phyloP scores from a whole-genome alignment of 1,140 invertebrate genomes.

The Vollenhovia emeryi region DNA sequence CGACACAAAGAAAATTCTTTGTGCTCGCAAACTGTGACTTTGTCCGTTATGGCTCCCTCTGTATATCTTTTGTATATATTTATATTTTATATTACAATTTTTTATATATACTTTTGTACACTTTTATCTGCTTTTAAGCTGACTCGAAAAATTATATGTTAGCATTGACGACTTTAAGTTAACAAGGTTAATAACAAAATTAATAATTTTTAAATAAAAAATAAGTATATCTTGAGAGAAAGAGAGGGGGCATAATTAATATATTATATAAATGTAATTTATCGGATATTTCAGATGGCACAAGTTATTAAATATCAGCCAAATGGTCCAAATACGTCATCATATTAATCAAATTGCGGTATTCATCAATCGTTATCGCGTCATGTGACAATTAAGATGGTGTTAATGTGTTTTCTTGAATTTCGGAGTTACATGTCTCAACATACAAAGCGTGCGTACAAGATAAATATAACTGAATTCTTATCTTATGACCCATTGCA shows the following conservation, averaged over 20 bases:
- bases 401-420: neutral
- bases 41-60: no score
- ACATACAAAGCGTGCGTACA: neutral
- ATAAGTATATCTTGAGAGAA: neutral
- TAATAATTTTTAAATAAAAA: neutral
- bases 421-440: neutral
- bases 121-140: no score
- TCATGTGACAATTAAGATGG: neutral
- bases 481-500: conserved; percentile 11
- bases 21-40: no score
- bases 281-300: neutral
- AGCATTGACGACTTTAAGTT: neutral
- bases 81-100: no score
- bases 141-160: neutral
- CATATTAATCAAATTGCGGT: neutral
- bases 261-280: neutral
- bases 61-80: no score
- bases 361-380: neutral
- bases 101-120: no score
- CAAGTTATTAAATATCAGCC: neutral
- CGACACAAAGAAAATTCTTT: no score
- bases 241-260: neutral
- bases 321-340: neutral
- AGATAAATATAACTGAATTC: neutral
- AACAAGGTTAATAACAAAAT: neutral